Conservation (phyloP, 37 sponge, comb jelly and placozoan genomes). For the Cliona cf. orientalis region DNA sequence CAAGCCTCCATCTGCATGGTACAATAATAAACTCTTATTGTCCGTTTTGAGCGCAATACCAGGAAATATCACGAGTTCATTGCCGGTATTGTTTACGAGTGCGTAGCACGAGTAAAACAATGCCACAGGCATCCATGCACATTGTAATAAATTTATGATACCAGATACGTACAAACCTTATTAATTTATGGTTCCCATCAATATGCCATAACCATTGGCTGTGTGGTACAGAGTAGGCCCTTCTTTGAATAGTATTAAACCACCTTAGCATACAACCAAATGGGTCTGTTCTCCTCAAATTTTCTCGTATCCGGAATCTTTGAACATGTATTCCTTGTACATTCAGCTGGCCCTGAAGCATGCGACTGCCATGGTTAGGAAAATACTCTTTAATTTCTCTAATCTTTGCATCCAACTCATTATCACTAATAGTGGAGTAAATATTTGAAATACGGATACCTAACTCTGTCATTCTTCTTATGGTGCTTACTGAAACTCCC, state of each 20-base stretch:
- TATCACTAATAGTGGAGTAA: constrained; percentile 18
- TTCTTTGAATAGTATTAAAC: constrained; percentile 15
- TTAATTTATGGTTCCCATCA: constrained; percentile 56
- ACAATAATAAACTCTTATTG: too few species aligned
- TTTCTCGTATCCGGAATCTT: neutral
- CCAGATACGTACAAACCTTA: too few species aligned
- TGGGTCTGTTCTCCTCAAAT: constrained; percentile 50
- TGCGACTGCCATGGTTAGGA: constrained; percentile 42
- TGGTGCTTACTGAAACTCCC: constrained; percentile 28
- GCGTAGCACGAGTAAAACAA: too few species aligned
- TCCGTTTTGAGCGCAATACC: too few species aligned
- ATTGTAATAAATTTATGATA: too few species aligned
- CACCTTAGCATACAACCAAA: constrained; percentile 8
- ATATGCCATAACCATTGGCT: constrained; percentile 68
- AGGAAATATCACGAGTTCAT: too few species aligned
- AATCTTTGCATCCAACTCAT: constrained; percentile 16
- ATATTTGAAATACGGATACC: neutral
- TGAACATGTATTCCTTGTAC: constrained; percentile 33
- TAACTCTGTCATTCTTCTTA: constrained; percentile 25
- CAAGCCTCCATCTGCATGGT: constrained; percentile 55
- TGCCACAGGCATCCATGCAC: too few species aligned
- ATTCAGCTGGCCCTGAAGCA: constrained; percentile 14
- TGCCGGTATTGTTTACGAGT: too few species aligned
- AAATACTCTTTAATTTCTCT: neutral
- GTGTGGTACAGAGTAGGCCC: constrained; percentile 33